phyloP scores from a whole-genome alignment of 2,113 vertebrate genomes.

The Spermophilus dauricus region DNA sequence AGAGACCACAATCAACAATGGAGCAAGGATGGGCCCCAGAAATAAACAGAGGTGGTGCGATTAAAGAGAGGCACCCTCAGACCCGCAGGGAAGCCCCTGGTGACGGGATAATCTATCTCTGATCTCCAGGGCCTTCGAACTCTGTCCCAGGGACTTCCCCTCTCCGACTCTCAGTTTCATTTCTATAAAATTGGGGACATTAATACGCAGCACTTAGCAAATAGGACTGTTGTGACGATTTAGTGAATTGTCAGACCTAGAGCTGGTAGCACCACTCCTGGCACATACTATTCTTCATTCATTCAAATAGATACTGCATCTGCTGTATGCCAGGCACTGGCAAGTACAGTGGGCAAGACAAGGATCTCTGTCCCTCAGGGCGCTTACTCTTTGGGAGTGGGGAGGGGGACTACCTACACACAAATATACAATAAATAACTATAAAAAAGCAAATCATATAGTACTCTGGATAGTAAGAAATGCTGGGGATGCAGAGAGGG shows the following conservation, averaged over 20 bases:
- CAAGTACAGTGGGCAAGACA: neutral
- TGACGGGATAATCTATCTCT: neutral
- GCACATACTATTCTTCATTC: neutral
- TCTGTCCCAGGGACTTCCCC: conserved; percentile 35
- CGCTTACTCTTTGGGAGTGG: neutral
- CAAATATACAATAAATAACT: neutral
- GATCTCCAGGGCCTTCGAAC: neutral
- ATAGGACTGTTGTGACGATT: neutral
- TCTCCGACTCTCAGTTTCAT: neutral
- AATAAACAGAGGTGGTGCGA: neutral
- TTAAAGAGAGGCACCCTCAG: neutral
- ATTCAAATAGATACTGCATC: neutral
- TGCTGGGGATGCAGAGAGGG: neutral
- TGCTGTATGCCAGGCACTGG: neutral
- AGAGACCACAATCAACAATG: neutral
- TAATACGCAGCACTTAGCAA: neutral
- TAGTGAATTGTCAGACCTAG: neutral
- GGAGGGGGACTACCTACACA: neutral
- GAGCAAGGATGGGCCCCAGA: neutral
- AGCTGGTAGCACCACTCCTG: neutral
- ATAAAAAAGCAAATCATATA: neutral
- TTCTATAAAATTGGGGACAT: conserved; percentile 17
- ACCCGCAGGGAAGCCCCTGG: neutral
- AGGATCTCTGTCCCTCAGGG: neutral
- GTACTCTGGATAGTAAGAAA: neutral